Evolutionary conservation across 2,797 vertebrate genomes (phyloP).

Genomic region (Bovichtus diacanthus): DNA sequence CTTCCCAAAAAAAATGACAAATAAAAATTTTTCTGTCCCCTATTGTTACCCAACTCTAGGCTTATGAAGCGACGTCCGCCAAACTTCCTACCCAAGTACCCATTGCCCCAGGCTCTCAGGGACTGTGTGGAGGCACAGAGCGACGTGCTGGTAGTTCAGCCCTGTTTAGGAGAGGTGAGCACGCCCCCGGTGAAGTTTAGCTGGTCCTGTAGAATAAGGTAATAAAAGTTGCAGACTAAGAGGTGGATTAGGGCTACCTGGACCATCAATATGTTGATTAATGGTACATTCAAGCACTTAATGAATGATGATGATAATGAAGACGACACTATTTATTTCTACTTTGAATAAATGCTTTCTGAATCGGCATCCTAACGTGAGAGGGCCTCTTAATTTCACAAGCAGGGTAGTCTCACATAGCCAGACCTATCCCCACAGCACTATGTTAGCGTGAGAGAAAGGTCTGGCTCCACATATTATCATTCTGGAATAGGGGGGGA

Average conservation of each 20-base stretch:
- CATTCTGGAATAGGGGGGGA: no score
- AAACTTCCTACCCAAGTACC: constrained; percentile 88
- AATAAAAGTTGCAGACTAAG: not conserved
- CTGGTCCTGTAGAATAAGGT: not conserved
- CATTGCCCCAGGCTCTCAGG: constrained; percentile 88
- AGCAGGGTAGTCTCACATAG: no score
- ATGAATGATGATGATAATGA: no score
- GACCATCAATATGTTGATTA: not conserved
- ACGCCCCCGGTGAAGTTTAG: not conserved
- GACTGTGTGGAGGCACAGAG: constrained; percentile 87
- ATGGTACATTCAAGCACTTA: not conserved
- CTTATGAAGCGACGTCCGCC: constrained; percentile 84
- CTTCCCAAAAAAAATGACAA: not conserved
- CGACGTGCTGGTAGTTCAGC: constrained; percentile 90
- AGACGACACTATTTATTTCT: not conserved
- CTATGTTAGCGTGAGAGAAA: no score
- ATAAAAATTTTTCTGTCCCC: not conserved
- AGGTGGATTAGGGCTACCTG: not conserved
- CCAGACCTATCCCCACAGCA: no score
- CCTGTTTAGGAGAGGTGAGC: constrained; percentile 90
- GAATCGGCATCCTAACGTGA: not conserved
- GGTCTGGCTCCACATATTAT: no score
- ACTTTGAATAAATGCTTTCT: not conserved
- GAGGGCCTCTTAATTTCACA: not conserved
- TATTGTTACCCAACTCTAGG: constrained; percentile 67